Percentiles rank a stretch among this genome's conserved stretches.
Evolutionary conservation across 2,888 invertebrate genomes (phyloP).

Genomic region (Chaetogeoica ovagalla): DNA sequence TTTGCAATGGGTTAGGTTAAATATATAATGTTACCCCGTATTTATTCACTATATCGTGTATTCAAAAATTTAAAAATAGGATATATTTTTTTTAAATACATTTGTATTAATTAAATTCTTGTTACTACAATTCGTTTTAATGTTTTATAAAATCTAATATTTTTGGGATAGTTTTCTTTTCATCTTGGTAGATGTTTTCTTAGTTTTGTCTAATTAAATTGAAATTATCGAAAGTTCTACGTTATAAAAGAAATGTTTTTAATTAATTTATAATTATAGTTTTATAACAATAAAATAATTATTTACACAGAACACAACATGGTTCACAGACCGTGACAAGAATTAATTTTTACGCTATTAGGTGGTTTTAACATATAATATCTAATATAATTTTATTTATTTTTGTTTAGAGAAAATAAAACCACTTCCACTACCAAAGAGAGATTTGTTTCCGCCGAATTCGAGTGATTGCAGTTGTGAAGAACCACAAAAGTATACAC

Average conservation of each 20-base stretch:
- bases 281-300: neutral
- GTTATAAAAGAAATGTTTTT: neutral
- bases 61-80: no score
- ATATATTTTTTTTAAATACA: no score
- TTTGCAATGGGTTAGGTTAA: no score
- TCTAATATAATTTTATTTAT: neutral
- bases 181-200: neutral
- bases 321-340: no score
- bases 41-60: no score
- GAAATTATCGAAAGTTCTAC: neutral
- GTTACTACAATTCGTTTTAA: no score
- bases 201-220: neutral
- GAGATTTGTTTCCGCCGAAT: slow-evolving; percentile 15
- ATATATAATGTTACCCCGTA: no score
- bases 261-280: neutral
- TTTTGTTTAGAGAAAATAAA: slow-evolving; percentile 44
- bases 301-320: neutral
- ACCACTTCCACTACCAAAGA: slow-evolving; percentile 41
- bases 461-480: slow-evolving; percentile 25
- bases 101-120: no score
- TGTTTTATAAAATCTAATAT: neutral
- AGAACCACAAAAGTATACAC: slow-evolving; percentile 38
- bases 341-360: neutral
- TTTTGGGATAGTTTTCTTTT: neutral
- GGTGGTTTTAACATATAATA: neutral